phyloP scores from a whole-genome alignment of 2,888 invertebrate genomes.

The Ceriagrion tenellum region DNA sequence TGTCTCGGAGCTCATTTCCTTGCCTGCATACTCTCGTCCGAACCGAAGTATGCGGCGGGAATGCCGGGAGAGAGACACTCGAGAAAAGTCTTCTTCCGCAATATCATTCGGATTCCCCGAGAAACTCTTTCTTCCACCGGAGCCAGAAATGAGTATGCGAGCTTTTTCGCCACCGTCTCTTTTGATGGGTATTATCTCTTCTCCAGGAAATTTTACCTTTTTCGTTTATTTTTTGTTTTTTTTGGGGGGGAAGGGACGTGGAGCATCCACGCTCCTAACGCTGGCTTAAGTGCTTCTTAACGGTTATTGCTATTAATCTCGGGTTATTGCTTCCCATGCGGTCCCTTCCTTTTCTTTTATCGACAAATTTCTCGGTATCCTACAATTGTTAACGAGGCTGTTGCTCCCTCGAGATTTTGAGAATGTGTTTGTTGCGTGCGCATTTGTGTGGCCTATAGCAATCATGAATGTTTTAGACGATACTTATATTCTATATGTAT shows the following conservation, averaged over 20 bases:
- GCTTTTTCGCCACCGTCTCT: not conserved
- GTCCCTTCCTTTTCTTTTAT: not conserved
- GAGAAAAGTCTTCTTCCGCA: not conserved
- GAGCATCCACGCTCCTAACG: not conserved
- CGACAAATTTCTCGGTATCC: not conserved
- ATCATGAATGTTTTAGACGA: too few species aligned
- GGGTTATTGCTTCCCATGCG: not conserved
- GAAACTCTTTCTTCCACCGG: not conserved
- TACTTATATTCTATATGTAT: too few species aligned
- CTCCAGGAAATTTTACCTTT: not conserved
- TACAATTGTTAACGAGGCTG: not conserved
- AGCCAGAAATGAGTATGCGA: not conserved
- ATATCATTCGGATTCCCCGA: constrained; percentile 13
- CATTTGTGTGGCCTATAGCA: too few species aligned
- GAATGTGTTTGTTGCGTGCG: too few species aligned
- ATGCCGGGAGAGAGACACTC: not conserved
- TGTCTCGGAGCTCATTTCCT: not conserved
- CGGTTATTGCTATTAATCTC: not conserved
- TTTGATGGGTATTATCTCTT: not conserved
- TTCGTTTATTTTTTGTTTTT: not conserved
- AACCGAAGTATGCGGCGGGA: not conserved
- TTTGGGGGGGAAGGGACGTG: too few species aligned
- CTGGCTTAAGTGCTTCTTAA: not conserved
- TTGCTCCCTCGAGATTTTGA: not conserved
- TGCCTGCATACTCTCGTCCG: not conserved